phyloP scores from a whole-genome alignment of 2,113 vertebrate species.

The Serinus canaria region DNA sequence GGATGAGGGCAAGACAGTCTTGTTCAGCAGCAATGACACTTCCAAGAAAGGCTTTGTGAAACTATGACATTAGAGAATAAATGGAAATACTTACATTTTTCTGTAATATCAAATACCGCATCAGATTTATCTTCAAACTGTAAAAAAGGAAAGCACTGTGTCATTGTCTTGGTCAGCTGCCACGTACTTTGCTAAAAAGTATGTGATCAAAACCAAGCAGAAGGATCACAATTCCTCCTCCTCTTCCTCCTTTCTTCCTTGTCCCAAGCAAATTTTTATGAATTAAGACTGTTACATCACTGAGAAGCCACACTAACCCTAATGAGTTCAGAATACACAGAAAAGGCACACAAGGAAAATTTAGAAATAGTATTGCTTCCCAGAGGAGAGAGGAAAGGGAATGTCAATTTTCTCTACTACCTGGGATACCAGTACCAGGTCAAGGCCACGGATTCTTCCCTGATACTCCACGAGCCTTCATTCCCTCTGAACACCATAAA shows the following conservation, averaged over 20 bases:
- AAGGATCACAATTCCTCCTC: background rate
- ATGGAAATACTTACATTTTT: constrained; percentile 76
- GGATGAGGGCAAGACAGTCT: background rate
- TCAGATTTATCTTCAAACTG: constrained; percentile 81
- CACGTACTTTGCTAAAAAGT: background rate
- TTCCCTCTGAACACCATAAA: background rate
- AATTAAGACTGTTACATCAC: background rate
- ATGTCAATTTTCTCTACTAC: background rate
- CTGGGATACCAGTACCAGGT: background rate
- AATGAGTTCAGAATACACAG: background rate
- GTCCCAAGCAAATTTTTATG: background rate
- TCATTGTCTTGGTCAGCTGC: constrained; percentile 50
- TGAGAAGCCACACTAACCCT: background rate
- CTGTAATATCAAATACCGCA: constrained; percentile 77
- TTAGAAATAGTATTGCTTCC: background rate
- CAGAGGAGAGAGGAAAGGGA: background rate
- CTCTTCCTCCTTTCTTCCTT: background rate
- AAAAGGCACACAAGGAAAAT: background rate
- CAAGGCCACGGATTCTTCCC: background rate
- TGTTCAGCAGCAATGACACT: background rate
- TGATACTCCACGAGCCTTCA: accelerated
- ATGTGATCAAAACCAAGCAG: background rate
- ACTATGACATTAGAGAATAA: constrained; percentile 34
- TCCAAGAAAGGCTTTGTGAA: background rate
- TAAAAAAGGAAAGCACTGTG: constrained; percentile 62